Base-by-base conservation (phyloP, 1,140 invertebrate species). In the Sogatella furcifera region DNA sequence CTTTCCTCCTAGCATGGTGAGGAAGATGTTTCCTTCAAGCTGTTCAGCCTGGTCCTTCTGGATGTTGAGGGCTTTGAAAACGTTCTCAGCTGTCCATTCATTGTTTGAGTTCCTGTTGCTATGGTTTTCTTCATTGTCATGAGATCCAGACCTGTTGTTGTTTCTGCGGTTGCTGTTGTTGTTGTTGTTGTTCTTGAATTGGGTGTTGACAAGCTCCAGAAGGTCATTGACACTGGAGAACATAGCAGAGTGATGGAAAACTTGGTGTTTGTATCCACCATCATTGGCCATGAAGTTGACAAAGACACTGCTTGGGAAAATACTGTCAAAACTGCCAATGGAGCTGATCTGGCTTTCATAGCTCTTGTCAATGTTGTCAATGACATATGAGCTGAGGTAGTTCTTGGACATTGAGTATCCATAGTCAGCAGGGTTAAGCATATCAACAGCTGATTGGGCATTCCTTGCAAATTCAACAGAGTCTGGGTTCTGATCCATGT, bases 31-130 rank as follows among this genome's bases (percentile, higher is more conserved):
- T 15, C 77, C 80, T 75, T 84, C 83, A 0, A 86, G 55, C 58
- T 79, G 76, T 64, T 81, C 71, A 0, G 61, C n/a, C 59, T 77
- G 64, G 3, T 80, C 68, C 6, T 68, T 64, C 63, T 82, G 65
- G 55, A 85, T 78, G 24, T 81, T 78, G 34, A 86, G 69, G 46
- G 80, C 68, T 42, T 80, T 71, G 22, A 76, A 73, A 46, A 86
- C 77, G 55, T 78, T 77, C 28, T 78, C 68, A 49, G 76, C 74
- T 13, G 69, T 67, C 68, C 67, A 75, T 42, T 65, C 31, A 34
- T 72, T 69, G 10, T 31, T 15, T 15, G 44, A 59, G 34, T 28
- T 31, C 24, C 38, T 60, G n/a, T 38, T 38, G 34, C 11, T 38
- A 5, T 38, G 34, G 34, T 38, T 38, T 4, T 38, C 34, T 38